Evolutionary conservation across 2,113 vertebrate species (phyloP).

Genomic region (Tonatia bakeri): DNA sequence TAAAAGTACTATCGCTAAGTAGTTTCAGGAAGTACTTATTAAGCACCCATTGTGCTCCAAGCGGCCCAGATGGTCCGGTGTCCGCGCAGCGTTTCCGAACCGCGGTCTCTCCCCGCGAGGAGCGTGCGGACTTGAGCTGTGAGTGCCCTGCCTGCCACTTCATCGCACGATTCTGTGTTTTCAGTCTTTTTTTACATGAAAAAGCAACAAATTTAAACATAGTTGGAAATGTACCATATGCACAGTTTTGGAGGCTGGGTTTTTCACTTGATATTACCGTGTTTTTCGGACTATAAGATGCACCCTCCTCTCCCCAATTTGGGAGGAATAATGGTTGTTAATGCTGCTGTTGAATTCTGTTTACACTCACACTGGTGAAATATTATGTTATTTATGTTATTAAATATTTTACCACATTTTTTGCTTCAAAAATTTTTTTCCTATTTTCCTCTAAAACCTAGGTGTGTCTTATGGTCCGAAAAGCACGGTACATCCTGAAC

Average conservation of each 20-base stretch:
- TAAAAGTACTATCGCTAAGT: not conserved
- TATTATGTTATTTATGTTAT: too few relatives aligned
- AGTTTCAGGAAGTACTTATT: not conserved
- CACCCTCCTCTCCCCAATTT: too few relatives aligned
- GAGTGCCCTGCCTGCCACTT: too few relatives aligned
- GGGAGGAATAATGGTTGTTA: too few relatives aligned
- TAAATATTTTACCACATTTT: too few relatives aligned
- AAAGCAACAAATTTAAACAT: not conserved
- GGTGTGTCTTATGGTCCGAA: too few relatives aligned
- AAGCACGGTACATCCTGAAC: too few relatives aligned
- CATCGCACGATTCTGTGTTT: not conserved
- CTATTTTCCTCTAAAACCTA: too few relatives aligned
- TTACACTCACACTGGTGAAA: too few relatives aligned
- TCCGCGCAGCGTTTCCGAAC: fast-evolving
- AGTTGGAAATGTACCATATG: not conserved
- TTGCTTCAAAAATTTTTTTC: too few relatives aligned
- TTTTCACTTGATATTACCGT: not conserved
- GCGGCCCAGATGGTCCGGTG: fast-evolving
- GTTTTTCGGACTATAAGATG: too few relatives aligned
- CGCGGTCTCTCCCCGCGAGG: not conserved
- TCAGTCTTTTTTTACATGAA: not conserved
- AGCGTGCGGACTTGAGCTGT: fast-evolving
- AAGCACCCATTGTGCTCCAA: not conserved
- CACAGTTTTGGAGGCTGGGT: not conserved
- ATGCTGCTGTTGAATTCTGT: too few relatives aligned